Percentiles rank a stretch among this genome's conserved stretches.
phyloP scores from a whole-genome alignment of 1,140 invertebrate species.

The Ostrea denselamellosa region DNA sequence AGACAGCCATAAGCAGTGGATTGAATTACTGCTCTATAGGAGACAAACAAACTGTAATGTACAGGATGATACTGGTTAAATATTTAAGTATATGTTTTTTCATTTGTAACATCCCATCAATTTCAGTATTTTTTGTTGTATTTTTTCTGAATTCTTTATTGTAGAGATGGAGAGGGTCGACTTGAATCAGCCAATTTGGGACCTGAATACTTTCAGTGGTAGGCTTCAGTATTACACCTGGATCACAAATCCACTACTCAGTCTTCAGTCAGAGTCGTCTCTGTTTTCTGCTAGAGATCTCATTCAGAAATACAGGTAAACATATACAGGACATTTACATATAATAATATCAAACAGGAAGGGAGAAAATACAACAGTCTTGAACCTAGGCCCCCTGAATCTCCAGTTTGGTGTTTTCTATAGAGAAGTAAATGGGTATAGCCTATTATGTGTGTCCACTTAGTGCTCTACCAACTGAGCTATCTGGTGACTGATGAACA shows the following conservation, averaged over 20 bases:
- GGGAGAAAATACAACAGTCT: no score
- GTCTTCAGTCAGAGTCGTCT: conserved; percentile 61
- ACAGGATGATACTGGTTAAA: neutral
- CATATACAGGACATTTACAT: neutral
- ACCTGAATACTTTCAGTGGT: conserved; percentile 73
- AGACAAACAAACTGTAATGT: neutral
- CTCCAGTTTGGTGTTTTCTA: no score
- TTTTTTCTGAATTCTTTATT: neutral
- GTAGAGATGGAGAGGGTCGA: conserved; percentile 59
- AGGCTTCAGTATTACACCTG: conserved; percentile 74
- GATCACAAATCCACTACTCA: conserved; percentile 75
- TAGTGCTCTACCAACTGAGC: no score
- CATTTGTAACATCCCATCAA: neutral
- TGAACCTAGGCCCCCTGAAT: no score
- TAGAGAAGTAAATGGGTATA: no score
- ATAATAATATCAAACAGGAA: neutral
- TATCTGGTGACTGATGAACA: no score
- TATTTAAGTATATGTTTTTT: neutral
- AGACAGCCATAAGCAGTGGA: neutral
- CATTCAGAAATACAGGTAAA: conserved; percentile 86
- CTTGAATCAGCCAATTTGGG: conserved; percentile 72
- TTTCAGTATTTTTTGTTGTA: neutral
- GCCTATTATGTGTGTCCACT: no score
- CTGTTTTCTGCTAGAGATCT: conserved; percentile 79
- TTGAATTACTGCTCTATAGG: neutral